These are phyloP conservation scores for Trisateles emortualis DNA, from an alignment of 2,888 invertebrate species.

Conservation along the genomic window DNA sequence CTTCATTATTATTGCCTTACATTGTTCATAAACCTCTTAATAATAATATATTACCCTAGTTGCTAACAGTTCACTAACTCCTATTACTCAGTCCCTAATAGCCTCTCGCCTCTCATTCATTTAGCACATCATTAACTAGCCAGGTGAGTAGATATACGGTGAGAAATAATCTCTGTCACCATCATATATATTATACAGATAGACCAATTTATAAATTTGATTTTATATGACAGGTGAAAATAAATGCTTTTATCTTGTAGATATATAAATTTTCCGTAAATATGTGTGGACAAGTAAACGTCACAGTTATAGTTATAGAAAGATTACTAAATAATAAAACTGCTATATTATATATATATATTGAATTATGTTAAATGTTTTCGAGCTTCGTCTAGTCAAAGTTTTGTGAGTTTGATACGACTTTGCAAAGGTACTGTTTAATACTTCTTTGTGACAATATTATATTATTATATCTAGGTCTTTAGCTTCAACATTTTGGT, in stretches of 20 bases:
- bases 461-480: no score
- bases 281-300: not conserved
- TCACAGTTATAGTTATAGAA: not conserved
- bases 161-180: slow-evolving; percentile 21
- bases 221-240: slow-evolving; percentile 33
- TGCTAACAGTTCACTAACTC: slow-evolving; percentile 9
- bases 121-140: slow-evolving; percentile 27
- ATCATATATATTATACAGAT: slow-evolving; percentile 21
- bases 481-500: no score
- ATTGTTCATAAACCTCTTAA: slow-evolving; percentile 12
- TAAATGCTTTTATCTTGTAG: slow-evolving; percentile 13
- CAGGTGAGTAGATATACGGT: slow-evolving; percentile 21
- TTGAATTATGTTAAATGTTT: not conserved
- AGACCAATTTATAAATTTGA: slow-evolving; percentile 40
- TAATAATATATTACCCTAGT: slow-evolving; percentile 9
- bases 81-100: slow-evolving; percentile 24
- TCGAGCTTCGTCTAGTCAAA: not conserved
- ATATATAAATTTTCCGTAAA: slow-evolving; percentile 4
- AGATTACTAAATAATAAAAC: not conserved
- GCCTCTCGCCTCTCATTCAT: slow-evolving; percentile 13
- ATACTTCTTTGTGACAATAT: no score
- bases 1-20: no score
- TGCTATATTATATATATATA: not conserved
- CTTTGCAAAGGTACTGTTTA: no score
- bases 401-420: no score